Conservation (phyloP, 2,888 invertebrate species). For the Agelastica alni region DNA sequence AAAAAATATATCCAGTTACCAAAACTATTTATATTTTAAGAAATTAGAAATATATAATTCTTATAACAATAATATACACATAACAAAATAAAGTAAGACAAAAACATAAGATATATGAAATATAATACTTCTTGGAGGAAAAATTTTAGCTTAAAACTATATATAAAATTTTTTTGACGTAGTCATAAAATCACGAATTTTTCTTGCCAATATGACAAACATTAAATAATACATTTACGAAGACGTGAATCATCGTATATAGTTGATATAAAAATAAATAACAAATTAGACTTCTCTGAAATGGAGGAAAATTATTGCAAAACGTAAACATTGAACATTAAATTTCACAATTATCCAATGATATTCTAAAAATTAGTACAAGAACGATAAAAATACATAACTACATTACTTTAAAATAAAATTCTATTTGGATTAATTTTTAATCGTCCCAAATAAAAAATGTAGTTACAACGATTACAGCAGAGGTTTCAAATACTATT, state of each 20-base stretch:
- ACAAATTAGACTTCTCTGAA: too few species aligned
- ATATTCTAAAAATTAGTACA: too few species aligned
- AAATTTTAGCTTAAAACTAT: conserved; percentile 24
- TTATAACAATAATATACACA: conserved; percentile 19
- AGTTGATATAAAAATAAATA: too few species aligned
- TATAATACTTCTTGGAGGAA: conserved; percentile 31
- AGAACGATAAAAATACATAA: too few species aligned
- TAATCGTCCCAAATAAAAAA: too few species aligned
- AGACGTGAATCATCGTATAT: background rate
- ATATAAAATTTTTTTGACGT: conserved; percentile 38
- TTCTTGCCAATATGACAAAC: conserved; percentile 45
- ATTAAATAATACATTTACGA: conserved; percentile 26
- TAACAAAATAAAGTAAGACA: conserved; percentile 15
- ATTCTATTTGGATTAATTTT: too few species aligned
- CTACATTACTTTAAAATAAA: too few species aligned
- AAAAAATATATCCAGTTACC: conserved; percentile 14
- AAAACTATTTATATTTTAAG: conserved; percentile 19
- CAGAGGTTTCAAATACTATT: too few species aligned
- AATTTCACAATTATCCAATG: too few species aligned
- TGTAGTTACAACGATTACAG: too few species aligned
- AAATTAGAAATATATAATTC: conserved; percentile 22
- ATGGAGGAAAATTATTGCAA: too few species aligned
- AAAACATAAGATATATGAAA: conserved; percentile 18
- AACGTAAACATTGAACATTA: too few species aligned
- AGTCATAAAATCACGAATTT: conserved; percentile 41